Base-by-base conservation (phyloP, 1,140 invertebrate genomes). In the Megalonaias nervosa region DNA sequence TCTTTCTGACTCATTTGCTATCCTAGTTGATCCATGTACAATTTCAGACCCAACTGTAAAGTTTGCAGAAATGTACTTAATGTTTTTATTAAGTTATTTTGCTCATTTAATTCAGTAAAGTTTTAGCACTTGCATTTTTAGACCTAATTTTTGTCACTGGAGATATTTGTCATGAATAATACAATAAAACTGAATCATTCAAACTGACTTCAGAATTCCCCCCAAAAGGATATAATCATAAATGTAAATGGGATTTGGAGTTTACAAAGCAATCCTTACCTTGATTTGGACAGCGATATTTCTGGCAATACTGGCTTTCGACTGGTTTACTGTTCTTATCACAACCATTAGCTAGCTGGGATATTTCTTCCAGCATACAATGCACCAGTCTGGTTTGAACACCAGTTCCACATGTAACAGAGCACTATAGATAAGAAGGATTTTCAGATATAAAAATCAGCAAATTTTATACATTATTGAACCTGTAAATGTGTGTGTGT, bases 351-450 rank as follows among this genome's bases (percentile, higher is more conserved):
- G 83, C 75, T 56, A 84, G 74, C 57, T 77, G 70, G 59, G 73
- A 62, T 19, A 73, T 75, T 15, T 73, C 62, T 23, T 80, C 72
- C 72, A 83, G 71, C 26, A 84, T 75, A 78, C 84, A 86, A 61
- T 82, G 83, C 57, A 84, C 83, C 48, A 82, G 80, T 70, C 84
- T 68, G 15, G 81, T 81, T 66, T 81, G 79, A 3, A 60, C 65
- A 16, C 82, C 84, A 21, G 16, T 48, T 0, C 83, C 83, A 83
- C 84, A 86, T 15, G 75, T 80, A 1, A 80, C 79, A 38, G 82
- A 84, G 72, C 84, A 86, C 84, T 86, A 61, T 65, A 83, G 79
- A 21, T 21, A 70, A 65, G 66, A 38, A 72, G n/a, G 31, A 31
- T 16, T 17, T 59, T 15, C 16, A 26, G 23, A 31, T 26, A 48